phyloP scores from a whole-genome alignment of 2,888 invertebrate species.

The Cartodere bifasciata region DNA sequence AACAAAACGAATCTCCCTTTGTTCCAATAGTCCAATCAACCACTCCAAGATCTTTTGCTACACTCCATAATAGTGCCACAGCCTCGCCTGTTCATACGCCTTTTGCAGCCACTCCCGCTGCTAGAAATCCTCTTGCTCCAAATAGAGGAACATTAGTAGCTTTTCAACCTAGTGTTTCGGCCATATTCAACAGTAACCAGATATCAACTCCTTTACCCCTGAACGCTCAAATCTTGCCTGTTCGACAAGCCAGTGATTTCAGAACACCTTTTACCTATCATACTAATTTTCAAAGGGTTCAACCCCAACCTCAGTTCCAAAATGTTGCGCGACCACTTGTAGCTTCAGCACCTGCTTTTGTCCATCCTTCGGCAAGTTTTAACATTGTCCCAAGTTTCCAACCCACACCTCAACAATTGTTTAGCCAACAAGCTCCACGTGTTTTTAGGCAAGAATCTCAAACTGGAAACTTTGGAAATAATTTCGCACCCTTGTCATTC shows the following conservation, averaged over 20 bases:
- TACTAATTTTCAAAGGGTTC: conserved; percentile 12
- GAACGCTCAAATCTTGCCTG: conserved; percentile 33
- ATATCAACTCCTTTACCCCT: conserved; percentile 25
- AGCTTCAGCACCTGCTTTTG: no score
- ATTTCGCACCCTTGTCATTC: no score
- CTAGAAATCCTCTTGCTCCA: conserved; percentile 16
- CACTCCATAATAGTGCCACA: conserved; percentile 17
- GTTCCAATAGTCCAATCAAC: conserved; percentile 20
- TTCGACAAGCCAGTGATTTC: conserved; percentile 27
- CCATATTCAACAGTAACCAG: conserved; percentile 24
- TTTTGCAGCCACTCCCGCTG: no score
- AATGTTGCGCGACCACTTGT: no score
- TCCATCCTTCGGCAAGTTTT: conserved; percentile 1
- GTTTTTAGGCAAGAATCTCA: conserved; percentile 31
- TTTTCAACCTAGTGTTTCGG: conserved; percentile 41
- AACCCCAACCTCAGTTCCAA: no score
- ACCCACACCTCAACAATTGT: conserved; percentile 8
- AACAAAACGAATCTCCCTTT: conserved; percentile 31
- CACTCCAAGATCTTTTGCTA: conserved; percentile 12
- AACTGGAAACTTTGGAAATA: conserved; percentile 26
- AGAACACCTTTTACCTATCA: conserved; percentile 16
- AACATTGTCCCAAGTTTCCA: conserved; percentile 17
- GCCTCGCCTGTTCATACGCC: no score
- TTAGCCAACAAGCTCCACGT: conserved; percentile 18
- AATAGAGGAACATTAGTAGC: conserved; percentile 26